Conservation (phyloP, 2,797 vertebrate genomes). For the Karalla daura region DNA sequence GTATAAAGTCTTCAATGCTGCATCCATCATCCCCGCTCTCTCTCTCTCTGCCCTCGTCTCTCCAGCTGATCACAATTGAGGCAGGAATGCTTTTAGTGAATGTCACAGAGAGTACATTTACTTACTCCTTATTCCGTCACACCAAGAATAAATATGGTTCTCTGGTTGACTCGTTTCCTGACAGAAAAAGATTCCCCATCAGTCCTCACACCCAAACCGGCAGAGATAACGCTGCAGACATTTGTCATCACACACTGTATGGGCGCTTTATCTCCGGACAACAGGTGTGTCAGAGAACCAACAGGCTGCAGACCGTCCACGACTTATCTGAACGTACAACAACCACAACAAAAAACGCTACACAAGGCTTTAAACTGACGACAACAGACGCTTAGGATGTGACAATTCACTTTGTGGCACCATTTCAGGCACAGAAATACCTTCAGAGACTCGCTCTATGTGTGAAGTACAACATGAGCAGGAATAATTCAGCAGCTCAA, state of each 20-base stretch:
- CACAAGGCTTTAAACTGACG: slow-evolving; percentile 21
- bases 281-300: slow-evolving; percentile 44
- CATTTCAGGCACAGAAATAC: slow-evolving; percentile 35
- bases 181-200: slow-evolving; percentile 20
- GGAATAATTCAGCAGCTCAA: no score
- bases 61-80: no score
- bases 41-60: no score
- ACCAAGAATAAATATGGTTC: slow-evolving; percentile 35
- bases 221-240: slow-evolving; percentile 44
- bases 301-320: slow-evolving; percentile 22
- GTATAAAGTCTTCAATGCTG: no score
- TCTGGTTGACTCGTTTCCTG: slow-evolving; percentile 45
- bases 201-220: slow-evolving; percentile 40
- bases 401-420: slow-evolving; percentile 35
- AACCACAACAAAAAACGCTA: slow-evolving; percentile 19
- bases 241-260: slow-evolving; percentile 24
- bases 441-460: not conserved
- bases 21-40: no score
- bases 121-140: slow-evolving; percentile 21
- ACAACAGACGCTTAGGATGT: slow-evolving; percentile 16
- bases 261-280: slow-evolving; percentile 44
- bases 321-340: slow-evolving; percentile 21
- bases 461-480: slow-evolving; percentile 27
- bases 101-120: slow-evolving; percentile 12
- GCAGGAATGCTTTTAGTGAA: not conserved